A percentile compares a stretch with the other conserved stretches of the same genome.
These are phyloP conservation scores for Aldrovandia affinis DNA, from an alignment of 2,797 vertebrate species.

Conservation along the genomic window DNA sequence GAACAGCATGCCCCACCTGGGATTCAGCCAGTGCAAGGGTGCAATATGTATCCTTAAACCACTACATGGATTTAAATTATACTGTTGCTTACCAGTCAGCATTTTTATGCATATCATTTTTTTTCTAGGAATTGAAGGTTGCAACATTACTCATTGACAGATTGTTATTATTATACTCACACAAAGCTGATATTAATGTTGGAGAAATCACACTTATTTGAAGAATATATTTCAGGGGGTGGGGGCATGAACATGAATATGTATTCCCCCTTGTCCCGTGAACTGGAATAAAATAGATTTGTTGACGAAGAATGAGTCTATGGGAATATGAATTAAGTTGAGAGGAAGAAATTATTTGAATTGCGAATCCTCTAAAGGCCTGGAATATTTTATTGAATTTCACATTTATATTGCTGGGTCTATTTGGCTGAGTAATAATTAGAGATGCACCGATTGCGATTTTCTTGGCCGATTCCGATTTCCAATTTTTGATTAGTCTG, in stretches of 20 bases:
- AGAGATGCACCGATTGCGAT: too few relatives aligned
- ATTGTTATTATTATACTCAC: neutral
- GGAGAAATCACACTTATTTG: neutral
- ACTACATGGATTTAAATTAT: constrained; percentile 7
- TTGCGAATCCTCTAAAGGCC: constrained; percentile 60
- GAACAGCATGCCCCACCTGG: neutral
- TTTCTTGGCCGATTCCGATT: too few relatives aligned
- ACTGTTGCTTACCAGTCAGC: neutral
- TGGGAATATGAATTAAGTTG: constrained; percentile 58
- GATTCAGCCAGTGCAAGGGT: neutral
- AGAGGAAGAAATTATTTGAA: constrained; percentile 64
- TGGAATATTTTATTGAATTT: constrained; percentile 66
- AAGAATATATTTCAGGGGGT: neutral
- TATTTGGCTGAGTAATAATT: constrained; percentile 59
- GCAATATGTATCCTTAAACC: neutral
- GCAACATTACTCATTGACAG: neutral
- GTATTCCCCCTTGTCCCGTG: constrained; percentile 30
- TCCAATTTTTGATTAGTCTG: too few relatives aligned
- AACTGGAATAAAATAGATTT: constrained; percentile 47
- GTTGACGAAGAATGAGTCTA: constrained; percentile 44
- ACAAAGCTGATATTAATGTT: constrained; percentile 15
- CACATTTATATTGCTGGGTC: constrained; percentile 53
- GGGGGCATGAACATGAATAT: neutral
- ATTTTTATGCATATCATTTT: neutral
- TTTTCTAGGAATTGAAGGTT: neutral